phyloP scores from a whole-genome alignment of 2,888 invertebrate genomes.

The Sphecodes monilicornis region DNA sequence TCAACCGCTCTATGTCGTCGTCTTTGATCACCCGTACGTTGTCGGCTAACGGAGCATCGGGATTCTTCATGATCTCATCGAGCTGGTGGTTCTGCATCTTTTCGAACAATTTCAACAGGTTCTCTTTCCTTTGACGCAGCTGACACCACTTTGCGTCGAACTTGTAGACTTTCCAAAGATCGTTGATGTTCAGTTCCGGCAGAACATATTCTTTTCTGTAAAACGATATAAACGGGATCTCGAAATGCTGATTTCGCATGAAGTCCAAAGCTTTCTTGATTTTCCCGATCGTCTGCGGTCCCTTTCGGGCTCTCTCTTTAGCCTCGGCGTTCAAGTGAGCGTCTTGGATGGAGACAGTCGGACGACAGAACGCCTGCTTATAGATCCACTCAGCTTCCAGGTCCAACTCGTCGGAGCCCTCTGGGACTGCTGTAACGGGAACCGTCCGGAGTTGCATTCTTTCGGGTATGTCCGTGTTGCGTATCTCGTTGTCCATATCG shows the following conservation, averaged over 20 bases:
- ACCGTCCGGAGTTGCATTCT: slow-evolving; percentile 96
- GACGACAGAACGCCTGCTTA: slow-evolving; percentile 95
- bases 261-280: slow-evolving; percentile 98
- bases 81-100: slow-evolving; percentile 97
- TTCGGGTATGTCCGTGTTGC: slow-evolving; percentile 95
- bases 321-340: slow-evolving; percentile 85
- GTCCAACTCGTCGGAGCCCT: slow-evolving; percentile 94
- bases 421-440: slow-evolving; percentile 92
- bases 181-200: slow-evolving; percentile 96
- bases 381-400: slow-evolving; percentile 99
- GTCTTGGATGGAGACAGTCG: slow-evolving; percentile 92
- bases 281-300: slow-evolving; percentile 91
- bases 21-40: slow-evolving; percentile 93
- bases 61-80: slow-evolving; percentile 92
- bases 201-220: slow-evolving; percentile 99
- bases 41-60: slow-evolving; percentile 94
- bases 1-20: slow-evolving; percentile 92
- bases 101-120: slow-evolving; percentile 92
- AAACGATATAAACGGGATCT: slow-evolving; percentile 99
- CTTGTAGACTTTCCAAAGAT: slow-evolving; percentile 98
- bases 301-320: slow-evolving; percentile 87
- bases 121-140: slow-evolving; percentile 93
- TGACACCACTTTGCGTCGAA: slow-evolving; percentile 98
- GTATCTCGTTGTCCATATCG: slow-evolving; percentile 95
- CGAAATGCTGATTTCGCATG: slow-evolving; percentile 97